Evolutionary conservation across 2,113 vertebrate genomes (phyloP).

Genomic region (Perca fluviatilis): DNA sequence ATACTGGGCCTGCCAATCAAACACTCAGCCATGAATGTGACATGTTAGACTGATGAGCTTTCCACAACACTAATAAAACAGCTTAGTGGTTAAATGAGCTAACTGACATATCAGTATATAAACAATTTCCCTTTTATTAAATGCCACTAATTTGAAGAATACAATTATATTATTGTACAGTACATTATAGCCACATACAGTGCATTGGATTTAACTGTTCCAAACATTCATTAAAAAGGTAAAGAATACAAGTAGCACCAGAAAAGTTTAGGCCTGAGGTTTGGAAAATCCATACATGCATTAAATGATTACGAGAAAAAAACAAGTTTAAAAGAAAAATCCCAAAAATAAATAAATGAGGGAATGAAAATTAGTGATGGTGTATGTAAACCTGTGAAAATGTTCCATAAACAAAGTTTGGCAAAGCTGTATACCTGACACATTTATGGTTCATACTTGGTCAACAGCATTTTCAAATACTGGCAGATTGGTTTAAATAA

Average conservation of each 20-base stretch:
- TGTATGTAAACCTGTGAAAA: background rate
- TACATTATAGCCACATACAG: background rate
- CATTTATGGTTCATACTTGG: background rate
- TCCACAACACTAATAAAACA: conserved; percentile 34
- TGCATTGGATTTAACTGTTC: background rate
- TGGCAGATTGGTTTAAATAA: conserved; percentile 11
- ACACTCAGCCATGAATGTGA: conserved; percentile 30
- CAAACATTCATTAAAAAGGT: background rate
- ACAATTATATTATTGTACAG: background rate
- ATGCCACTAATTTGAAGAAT: conserved; percentile 17
- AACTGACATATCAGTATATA: conserved; percentile 17
- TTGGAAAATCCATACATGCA: background rate
- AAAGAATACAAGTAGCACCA: conserved; percentile 23
- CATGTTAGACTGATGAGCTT: conserved; percentile 42
- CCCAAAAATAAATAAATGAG: background rate
- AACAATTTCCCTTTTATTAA: conserved; percentile 59
- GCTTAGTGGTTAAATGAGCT: conserved; percentile 41
- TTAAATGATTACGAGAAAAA: conserved; percentile 1
- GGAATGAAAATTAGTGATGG: background rate
- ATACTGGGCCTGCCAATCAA: conserved; percentile 68
- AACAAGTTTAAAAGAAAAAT: background rate
- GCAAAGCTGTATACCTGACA: background rate
- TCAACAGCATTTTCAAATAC: conserved; percentile 9
- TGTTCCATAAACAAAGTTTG: background rate
- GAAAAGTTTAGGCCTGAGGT: conserved; percentile 1